Base-by-base conservation (phyloP, 2,797 vertebrate genomes). In the Melopsittacus undulatus region DNA sequence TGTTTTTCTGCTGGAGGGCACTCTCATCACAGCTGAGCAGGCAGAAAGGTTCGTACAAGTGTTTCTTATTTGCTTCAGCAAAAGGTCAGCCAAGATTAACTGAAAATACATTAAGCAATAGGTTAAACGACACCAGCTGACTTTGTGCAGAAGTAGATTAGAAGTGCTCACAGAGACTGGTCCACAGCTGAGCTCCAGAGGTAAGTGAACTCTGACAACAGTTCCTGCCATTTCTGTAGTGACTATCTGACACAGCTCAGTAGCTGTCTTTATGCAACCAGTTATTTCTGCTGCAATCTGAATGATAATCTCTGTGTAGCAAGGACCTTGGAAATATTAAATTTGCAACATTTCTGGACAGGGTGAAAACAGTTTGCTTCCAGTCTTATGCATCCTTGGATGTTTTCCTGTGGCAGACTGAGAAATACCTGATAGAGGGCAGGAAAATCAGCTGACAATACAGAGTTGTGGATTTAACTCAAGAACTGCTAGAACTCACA, bases 1-100 rank as follows among this genome's bases (percentile, higher is more conserved):
- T 86, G 66, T 67, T 88, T 90, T 90, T 76, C 69, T 89, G 77
- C 88, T 93, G 90, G 74, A 92, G 64, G 93, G 90, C 90, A 82
- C 67, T 59, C 24, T 70, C 83, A 49, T 36, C 56, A 54, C 48
- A 87, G 61, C 73, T 84, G 92, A 87, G 88, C 63, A 4, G 5
- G 80, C 68, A 76, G 67, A 92, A 90, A 20, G 48, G 21, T 40
- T 89, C 0, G 0, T 51, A 51, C 32, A 52, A 92, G 63, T 56
- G 64, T 79, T 89, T 90, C 59, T 67, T 76, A 66, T 70, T 94
- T 89, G 83, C 70, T 83, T 82, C 88, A 79, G 88, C 40, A 45
- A 93, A 97, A 93, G 83, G 92, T 84, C 92, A 93, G 56, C 46
- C 51, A 43, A 73, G 88, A 74, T 89, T 86, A 84, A 40, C 72